Conservation (phyloP, 2,888 invertebrate genomes). For the Elmis aenea region DNA sequence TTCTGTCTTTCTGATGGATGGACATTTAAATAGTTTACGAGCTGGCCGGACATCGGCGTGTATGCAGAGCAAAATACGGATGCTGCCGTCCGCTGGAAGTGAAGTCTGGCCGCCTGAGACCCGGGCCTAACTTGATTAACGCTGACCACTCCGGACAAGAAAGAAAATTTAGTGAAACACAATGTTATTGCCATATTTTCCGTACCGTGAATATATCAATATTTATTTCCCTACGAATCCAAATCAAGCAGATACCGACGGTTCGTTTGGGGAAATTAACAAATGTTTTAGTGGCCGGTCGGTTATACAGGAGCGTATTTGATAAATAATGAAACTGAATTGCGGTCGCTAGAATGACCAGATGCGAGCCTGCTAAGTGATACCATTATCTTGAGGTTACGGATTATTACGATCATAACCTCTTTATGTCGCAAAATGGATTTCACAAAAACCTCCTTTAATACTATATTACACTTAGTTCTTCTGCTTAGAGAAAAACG, state of each 20-base stretch:
- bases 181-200: slow-evolving; percentile 13
- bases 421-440: too few species aligned
- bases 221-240: slow-evolving; percentile 25
- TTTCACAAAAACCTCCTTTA: too few species aligned
- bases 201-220: slow-evolving; percentile 21
- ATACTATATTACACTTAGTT: too few species aligned
- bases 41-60: slow-evolving; percentile 23
- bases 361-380: slow-evolving; percentile 25
- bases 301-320: slow-evolving; percentile 19
- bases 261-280: slow-evolving; percentile 30
- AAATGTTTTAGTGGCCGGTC: slow-evolving; percentile 25
- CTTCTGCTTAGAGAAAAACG: too few species aligned
- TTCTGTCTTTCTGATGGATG: slow-evolving; percentile 31
- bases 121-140: slow-evolving; percentile 31
- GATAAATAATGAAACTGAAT: slow-evolving; percentile 20
- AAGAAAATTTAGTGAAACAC: slow-evolving; percentile 26
- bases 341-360: slow-evolving; percentile 18
- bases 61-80: slow-evolving; percentile 23
- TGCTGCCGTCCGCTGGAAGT: slow-evolving; percentile 28
- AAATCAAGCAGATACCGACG: slow-evolving; percentile 24
- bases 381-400: slow-evolving; percentile 25
- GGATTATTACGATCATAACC: slow-evolving; percentile 23
- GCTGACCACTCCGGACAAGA: slow-evolving; percentile 26
- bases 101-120: slow-evolving; percentile 34
- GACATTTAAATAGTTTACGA: slow-evolving; percentile 31